Evolutionary conservation across 64 coral and sea anemone genomes (phyloP).

Genomic region (Acropora yongei): DNA sequence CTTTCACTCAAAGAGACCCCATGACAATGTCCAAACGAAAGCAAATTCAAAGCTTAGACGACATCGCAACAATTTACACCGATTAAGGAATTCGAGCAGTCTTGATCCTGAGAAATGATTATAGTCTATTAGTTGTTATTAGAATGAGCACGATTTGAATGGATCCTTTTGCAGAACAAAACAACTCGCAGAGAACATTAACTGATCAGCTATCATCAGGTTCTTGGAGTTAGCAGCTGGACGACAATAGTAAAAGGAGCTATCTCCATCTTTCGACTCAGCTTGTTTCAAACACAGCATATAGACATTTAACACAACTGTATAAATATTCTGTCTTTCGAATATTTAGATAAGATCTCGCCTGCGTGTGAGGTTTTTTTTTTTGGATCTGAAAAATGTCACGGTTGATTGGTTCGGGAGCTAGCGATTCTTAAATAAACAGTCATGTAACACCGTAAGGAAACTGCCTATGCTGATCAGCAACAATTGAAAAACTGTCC

Average conservation of each 20-base stretch:
- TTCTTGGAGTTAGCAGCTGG: neutral
- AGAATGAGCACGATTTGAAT: neutral
- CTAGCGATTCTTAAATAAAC: neutral
- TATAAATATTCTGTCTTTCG: constrained; percentile 31
- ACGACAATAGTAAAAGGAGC: neutral
- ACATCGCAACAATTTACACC: neutral
- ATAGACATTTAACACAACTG: neutral
- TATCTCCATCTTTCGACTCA: neutral
- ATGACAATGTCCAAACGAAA: neutral
- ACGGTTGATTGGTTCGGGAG: neutral
- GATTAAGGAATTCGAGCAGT: neutral
- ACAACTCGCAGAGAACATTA: constrained; percentile 24
- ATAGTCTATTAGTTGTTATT: constrained; percentile 14
- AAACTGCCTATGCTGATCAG: no score
- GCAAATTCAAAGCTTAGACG: neutral
- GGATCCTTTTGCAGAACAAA: neutral
- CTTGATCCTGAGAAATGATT: constrained; percentile 39
- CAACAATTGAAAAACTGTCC: no score
- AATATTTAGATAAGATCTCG: constrained; percentile 12
- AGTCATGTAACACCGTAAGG: neutral
- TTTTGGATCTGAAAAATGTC: neutral
- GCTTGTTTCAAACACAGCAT: neutral
- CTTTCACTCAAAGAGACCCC: no score
- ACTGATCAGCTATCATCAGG: neutral
- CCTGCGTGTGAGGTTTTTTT: neutral